A percentile compares a stretch with the other conserved stretches of the same genome.
These are phyloP conservation scores for Patiria miniata DNA, from an alignment of 35 echinoderm and acorn worm species.

Conservation along the genomic window DNA sequence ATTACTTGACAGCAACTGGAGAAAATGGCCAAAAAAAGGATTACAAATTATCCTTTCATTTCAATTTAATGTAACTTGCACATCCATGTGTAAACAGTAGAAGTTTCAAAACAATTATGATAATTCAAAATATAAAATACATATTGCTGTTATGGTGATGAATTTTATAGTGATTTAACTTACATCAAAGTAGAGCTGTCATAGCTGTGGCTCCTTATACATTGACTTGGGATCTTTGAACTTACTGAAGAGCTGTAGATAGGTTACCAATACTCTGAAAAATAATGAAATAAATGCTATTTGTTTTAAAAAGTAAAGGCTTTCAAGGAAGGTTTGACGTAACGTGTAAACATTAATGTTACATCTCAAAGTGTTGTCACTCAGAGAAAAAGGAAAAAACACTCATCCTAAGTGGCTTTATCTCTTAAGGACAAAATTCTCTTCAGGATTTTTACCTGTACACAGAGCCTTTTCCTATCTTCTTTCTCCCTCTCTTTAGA, in stretches of 20 bases:
- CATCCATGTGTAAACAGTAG: too few species aligned
- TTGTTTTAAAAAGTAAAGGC: neutral
- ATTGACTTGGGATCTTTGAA: slow-evolving; percentile 79
- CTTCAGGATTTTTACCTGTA: neutral
- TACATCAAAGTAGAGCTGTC: slow-evolving; percentile 80
- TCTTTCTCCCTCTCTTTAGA: neutral
- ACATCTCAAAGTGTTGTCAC: neutral
- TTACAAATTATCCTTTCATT: neutral
- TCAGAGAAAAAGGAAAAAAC: too few species aligned
- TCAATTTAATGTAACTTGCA: too few species aligned
- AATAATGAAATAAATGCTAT: slow-evolving; percentile 19
- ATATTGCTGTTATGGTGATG: neutral
- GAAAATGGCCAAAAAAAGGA: neutral
- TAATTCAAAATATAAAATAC: neutral
- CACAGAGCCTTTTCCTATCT: slow-evolving; percentile 20
- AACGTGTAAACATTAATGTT: too few species aligned
- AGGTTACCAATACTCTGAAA: slow-evolving; percentile 62
- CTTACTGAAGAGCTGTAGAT: slow-evolving; percentile 81
- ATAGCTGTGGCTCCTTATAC: slow-evolving; percentile 73
- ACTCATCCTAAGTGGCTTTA: too few species aligned
- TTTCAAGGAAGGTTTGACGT: too few species aligned
- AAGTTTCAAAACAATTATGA: too few species aligned
- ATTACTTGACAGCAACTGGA: slow-evolving; percentile 69
- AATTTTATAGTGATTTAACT: neutral
- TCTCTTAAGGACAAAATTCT: too few species aligned